Evolutionary conservation across 2,113 vertebrate genomes (phyloP).

Genomic region (Smithornis capensis): DNA sequence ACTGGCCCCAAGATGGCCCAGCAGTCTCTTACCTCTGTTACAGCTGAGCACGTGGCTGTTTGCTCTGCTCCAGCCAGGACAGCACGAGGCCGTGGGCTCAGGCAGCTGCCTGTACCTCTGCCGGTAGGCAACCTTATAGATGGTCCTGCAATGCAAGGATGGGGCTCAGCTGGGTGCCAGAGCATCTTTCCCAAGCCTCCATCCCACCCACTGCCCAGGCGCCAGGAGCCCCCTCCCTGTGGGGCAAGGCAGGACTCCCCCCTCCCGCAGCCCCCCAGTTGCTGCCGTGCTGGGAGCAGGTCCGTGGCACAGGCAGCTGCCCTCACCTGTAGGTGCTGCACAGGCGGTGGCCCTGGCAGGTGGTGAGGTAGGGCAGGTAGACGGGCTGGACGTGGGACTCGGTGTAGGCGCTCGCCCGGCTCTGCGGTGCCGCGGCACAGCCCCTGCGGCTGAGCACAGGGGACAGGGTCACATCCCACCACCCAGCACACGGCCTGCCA

Average conservation of each 20-base stretch:
- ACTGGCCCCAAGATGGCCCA: accelerated
- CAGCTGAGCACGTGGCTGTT: slow-evolving; percentile 69
- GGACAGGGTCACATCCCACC: background rate
- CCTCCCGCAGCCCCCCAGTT: accelerated
- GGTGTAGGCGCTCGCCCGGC: background rate
- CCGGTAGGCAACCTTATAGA: slow-evolving; percentile 84
- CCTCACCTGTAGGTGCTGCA: slow-evolving; percentile 94
- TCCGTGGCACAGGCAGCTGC: accelerated
- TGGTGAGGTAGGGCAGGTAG: slow-evolving; percentile 91
- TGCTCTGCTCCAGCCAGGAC: slow-evolving; percentile 84
- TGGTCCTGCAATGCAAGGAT: slow-evolving; percentile 73
- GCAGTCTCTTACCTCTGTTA: slow-evolving; percentile 78
- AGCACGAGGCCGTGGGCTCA: slow-evolving; percentile 74
- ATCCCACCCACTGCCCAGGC: background rate
- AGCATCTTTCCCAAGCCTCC: background rate
- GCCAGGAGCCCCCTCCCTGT: accelerated
- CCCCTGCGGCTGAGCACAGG: slow-evolving; percentile 78
- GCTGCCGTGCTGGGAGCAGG: background rate
- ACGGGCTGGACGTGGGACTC: slow-evolving; percentile 84
- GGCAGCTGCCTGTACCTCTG: slow-evolving; percentile 58
- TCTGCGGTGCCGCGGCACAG: slow-evolving; percentile 59
- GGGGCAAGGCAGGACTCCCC: accelerated
- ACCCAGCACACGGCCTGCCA: background rate
- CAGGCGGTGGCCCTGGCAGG: slow-evolving; percentile 82
- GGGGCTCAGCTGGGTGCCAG: background rate